These are phyloP conservation scores for Holocentrus rufus DNA, from an alignment of 2,797 vertebrate genomes.

Conservation along the genomic window DNA sequence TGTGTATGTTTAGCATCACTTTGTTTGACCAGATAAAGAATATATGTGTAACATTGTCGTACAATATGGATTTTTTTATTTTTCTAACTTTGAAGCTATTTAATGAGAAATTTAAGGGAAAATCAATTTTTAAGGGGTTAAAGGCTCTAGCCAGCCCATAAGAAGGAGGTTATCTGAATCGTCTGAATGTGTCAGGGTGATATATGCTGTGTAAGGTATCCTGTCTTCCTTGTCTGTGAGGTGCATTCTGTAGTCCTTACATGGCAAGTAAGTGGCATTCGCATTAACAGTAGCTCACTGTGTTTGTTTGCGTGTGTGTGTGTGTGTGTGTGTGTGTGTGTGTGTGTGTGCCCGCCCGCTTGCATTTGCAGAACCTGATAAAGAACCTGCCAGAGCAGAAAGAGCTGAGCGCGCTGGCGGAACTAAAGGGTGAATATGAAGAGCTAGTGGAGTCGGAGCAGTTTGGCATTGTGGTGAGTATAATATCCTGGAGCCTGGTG, in stretches of 20 bases:
- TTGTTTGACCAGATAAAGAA: no score
- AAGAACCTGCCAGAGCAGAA: conserved; percentile 98
- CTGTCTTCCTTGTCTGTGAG: conserved; percentile 35
- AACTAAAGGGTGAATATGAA: conserved; percentile 93
- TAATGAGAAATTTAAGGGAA: no score
- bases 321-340: conserved; percentile 45
- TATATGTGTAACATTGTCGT: no score
- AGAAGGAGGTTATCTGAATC: not conserved
- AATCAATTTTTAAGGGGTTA: no score
- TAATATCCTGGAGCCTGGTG: conserved; percentile 47
- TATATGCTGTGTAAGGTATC: conserved; percentile 22
- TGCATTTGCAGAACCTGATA: conserved; percentile 89
- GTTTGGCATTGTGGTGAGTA: conserved; percentile 97
- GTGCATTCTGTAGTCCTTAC: conserved; percentile 43
- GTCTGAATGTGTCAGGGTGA: not conserved
- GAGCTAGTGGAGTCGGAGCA: conserved; percentile 96
- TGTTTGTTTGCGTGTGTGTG: conserved; percentile 41
- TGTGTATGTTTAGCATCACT: no score
- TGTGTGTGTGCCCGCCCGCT: conserved; percentile 32
- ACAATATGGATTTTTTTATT: no score
- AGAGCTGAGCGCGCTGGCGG: conserved; percentile 89
- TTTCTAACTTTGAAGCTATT: no score
- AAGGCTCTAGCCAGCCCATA: no score
- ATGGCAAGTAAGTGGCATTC: conserved; percentile 58
- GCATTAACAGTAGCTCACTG: conserved; percentile 57